Base-by-base conservation (phyloP, 2,113 vertebrate genomes). In the Salvelinus alpinus region DNA sequence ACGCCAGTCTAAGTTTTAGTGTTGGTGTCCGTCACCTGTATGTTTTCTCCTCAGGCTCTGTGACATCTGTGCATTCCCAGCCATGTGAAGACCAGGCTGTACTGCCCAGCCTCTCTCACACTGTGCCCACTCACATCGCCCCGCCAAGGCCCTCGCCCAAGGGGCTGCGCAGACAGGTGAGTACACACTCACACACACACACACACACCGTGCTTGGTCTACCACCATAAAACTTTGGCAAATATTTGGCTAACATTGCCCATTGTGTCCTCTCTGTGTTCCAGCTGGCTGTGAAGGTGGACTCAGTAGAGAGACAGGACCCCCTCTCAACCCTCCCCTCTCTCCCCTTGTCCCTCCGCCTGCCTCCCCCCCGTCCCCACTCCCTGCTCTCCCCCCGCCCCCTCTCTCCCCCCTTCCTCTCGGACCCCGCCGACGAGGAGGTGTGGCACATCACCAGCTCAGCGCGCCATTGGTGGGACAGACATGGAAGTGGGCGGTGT, bases 361-460 rank as follows among this genome's bases (percentile, higher is more conserved):
- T 85, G 86, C 0, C 83, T 91, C 0, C 24, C 24, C 24, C 24
- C 24, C 24, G 1, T 24, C 24, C 24, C 24, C 24, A 1, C 24
- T 79, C 88, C 7, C 84, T 86, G 25, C 90, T 88, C 0, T 89
- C 75, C 0, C 27, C 84, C 4, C 84, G 90, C 31, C 27, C 93
- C 47, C 51, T 80, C 0, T 88, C 88, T 64, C 62, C 78, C 3
- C 81, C n/a, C 0, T 87, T 79, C 67, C 86, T 75, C 78, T 87
- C 79, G 13, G 97, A 99, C 89, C 93, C 91, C 0, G 93, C 95
- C 0, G 97, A 98, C 0, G 95, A 97, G 82, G 98, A 99, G 90
- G 97, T 99, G 78, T 87, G 94, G 54, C 93, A 95, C 91, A 98
- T 99, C 91, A 99, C 95, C 90, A 95, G 94, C 86, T 90, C 93